Evolutionary conservation across 2,888 invertebrate species (phyloP), one percentile per base, ranked within the genome.

Genomic region (Azorinus chamasolen): DNA sequence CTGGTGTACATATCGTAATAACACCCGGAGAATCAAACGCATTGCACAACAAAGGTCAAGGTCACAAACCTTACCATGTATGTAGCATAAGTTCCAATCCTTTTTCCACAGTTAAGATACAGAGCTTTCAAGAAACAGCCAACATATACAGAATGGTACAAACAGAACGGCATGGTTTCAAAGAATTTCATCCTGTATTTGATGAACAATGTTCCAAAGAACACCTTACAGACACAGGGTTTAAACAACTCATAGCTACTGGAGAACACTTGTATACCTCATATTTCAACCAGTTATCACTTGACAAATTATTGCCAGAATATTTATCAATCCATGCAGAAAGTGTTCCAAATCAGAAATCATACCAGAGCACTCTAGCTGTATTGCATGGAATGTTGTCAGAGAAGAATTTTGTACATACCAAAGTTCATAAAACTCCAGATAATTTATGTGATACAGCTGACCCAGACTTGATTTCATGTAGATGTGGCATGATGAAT

Each of bases 341-440:
- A 46, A 73, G 70, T 37, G 22, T 66, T 10, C 22, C 51, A 3
- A 43, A 24, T 14, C 46, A 66, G 25, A 39, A 58, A 24, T 45
- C 80, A 39, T 80, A 80, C 70, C 85, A 85, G 20, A 84, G 83
- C 50, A 14, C 72, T 32, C 43, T 77, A 18, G 81, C 84, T 14
- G 68, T 87, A 48, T 62, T 87, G 6, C 83, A 85, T 62, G 87
- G 87, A 8, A 50, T 87, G 24, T 61, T 86, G 8, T 71, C 74
- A 16, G 83, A 84, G 45, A 86, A 87, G 63, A 76, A 84, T 41
- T 79, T 87, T 41, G 43, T 74, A 14, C 73, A 78, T 32, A 54
- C 66, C 10, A 64, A 68, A 48, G 63, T 87, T 59, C 57, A 76
- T 24, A 85, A 85, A 69, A 50, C 73, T 16, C 25, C 63, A 6